Percentiles rank a stretch among this genome's conserved stretches.
Evolutionary conservation across 1,140 invertebrate species (phyloP).

Genomic region (Microplitis mediator): DNA sequence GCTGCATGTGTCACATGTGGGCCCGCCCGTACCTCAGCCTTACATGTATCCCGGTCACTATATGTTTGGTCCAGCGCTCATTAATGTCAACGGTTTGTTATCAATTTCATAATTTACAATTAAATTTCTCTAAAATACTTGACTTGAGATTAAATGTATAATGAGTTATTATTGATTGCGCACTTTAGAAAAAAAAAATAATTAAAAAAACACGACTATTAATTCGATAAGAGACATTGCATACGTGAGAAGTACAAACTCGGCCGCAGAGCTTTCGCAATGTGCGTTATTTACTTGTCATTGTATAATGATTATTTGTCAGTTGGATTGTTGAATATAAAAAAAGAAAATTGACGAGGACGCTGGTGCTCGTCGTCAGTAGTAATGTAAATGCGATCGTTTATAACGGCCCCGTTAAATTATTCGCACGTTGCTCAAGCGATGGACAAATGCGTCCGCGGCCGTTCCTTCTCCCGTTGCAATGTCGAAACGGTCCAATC

Average conservation of each 20-base stretch:
- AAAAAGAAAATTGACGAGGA: no score
- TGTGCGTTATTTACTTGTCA: no score
- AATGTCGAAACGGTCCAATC: constrained; percentile 35
- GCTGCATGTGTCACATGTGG: constrained; percentile 47
- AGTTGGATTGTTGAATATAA: no score
- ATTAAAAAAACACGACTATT: constrained; percentile 1
- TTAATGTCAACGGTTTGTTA: constrained; percentile 62
- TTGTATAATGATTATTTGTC: no score
- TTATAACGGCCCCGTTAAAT: neutral
- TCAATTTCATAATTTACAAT: neutral
- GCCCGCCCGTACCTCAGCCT: constrained; percentile 51
- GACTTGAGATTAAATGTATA: no score
- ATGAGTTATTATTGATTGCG: constrained; percentile 1
- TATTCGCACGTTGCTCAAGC: constrained; percentile 16
- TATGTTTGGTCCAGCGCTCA: constrained; percentile 60
- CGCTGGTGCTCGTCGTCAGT: no score
- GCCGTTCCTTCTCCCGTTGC: constrained; percentile 33
- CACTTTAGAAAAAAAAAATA: constrained; percentile 24
- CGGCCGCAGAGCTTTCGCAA: no score
- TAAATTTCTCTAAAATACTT: no score
- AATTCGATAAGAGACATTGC: neutral
- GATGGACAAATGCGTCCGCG: constrained; percentile 17
- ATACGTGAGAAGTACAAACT: neutral
- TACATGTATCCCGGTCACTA: constrained; percentile 62
- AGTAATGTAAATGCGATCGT: no score